phyloP scores from a whole-genome alignment of 2,113 vertebrate genomes.

The Rutilus rutilus region DNA sequence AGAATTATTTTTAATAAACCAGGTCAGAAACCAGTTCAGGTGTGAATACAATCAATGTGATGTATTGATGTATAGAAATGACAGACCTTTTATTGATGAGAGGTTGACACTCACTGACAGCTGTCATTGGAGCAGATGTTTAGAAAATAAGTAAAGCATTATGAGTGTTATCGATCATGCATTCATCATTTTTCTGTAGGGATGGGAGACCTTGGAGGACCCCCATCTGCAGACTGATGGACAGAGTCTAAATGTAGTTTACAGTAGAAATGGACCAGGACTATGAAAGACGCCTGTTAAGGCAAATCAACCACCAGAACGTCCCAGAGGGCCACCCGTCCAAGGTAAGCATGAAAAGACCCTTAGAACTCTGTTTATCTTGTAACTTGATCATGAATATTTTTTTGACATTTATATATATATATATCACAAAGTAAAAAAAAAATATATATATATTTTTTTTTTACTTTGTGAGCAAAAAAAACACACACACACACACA shows the following conservation, averaged over 20 bases:
- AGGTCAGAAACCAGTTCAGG: background rate
- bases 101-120: slow-evolving; percentile 2
- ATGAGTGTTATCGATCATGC: background rate
- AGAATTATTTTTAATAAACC: background rate
- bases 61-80: background rate
- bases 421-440: no score
- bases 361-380: background rate
- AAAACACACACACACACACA: no score
- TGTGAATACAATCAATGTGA: background rate
- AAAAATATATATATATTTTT: no score
- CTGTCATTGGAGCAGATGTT: background rate
- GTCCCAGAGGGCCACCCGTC: slow-evolving; percentile 71
- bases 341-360: slow-evolving; percentile 65
- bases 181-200: slow-evolving; percentile 46
- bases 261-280: slow-evolving; percentile 78
- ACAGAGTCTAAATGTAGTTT: slow-evolving; percentile 47
- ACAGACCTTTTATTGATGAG: background rate
- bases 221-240: slow-evolving; percentile 61
- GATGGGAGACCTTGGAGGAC: slow-evolving; percentile 66
- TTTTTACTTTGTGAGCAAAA: background rate
- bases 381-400: background rate
- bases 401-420: background rate
- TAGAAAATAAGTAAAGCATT: background rate
- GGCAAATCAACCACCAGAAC: slow-evolving; percentile 83
- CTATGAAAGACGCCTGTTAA: slow-evolving; percentile 80